Conservation (phyloP, 2,113 vertebrate genomes). For the Syngnathus floridae region DNA sequence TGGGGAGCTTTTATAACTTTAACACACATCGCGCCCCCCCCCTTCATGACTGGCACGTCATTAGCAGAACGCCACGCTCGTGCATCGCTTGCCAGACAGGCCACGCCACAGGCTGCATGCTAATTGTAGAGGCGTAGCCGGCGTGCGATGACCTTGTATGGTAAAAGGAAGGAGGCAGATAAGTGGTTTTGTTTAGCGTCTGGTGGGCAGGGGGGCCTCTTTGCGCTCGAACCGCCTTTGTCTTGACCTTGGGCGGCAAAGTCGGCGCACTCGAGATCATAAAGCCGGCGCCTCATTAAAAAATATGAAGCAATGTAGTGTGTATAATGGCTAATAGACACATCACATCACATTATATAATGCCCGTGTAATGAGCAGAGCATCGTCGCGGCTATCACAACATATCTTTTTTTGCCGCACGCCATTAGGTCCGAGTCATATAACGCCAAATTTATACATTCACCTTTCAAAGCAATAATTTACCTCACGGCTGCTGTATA, state of each 20-base stretch:
- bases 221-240: slow-evolving; percentile 12
- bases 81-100: slow-evolving; percentile 55
- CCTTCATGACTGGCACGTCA: slow-evolving; percentile 60
- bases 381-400: slow-evolving; percentile 8
- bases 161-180: slow-evolving; percentile 32
- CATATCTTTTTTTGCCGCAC: slow-evolving; percentile 25
- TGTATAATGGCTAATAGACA: slow-evolving; percentile 20
- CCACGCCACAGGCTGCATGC: slow-evolving; percentile 63
- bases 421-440: slow-evolving; percentile 36
- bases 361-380: slow-evolving; percentile 30
- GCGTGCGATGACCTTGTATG: slow-evolving; percentile 59
- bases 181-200: slow-evolving; percentile 47
- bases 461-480: background rate
- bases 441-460: background rate
- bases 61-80: slow-evolving; percentile 45
- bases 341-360: slow-evolving; percentile 20
- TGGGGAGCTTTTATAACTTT: slow-evolving; percentile 22
- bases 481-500: slow-evolving; percentile 17
- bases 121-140: slow-evolving; percentile 61
- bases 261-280: slow-evolving; percentile 39
- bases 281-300: slow-evolving; percentile 32
- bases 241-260: slow-evolving; percentile 54
- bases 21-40: slow-evolving; percentile 37
- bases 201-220: slow-evolving; percentile 36
- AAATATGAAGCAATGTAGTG: slow-evolving; percentile 13